Base-by-base conservation (phyloP, 2,888 invertebrate species). In the Marronus borbonicus region DNA sequence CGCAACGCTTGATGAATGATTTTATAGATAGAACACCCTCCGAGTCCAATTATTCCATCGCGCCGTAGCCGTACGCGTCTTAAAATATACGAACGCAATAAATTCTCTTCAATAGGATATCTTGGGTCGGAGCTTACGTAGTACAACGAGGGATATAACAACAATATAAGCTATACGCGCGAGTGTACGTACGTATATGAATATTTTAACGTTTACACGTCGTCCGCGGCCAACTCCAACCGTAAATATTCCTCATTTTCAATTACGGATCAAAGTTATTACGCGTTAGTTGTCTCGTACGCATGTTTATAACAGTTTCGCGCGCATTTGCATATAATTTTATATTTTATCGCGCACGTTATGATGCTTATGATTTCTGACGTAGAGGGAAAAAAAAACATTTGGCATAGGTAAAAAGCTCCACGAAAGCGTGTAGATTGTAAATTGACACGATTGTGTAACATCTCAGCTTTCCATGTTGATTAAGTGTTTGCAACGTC, bases 1-100 rank as follows among this genome's bases (percentile, higher is more conserved):
- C 74, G 79, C 81, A 58, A 17, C 17, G 8, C 62, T 78, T 83
- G 84, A 84, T 84, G 83, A 84, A 85, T 84, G 84, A 84, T 84
- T 83, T 84, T 84, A 84, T 82, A 83, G 82, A 82, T 81, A 83
- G 84, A 82, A 84, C 84, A 84, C 83, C 84, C 83, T 83, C 83
- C 80, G 83, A 84, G 83, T 81, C 83, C 82, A 83, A 83, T 83
- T 83, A 84, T 82, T 80, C 79, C 78, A 58, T 76, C 78, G 80
- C 79, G 79, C 79, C 69, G 76, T 28, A 24, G 31, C 28, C 5
- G 12, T 8, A 2, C 12, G 4, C 80, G 76, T 78, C 80, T 80
- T 80, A 76, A 79, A 80, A 78, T 79, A 58, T 17, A 79, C 78
- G 62, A 75, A 76, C 76, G 78, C 81, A 78, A 81, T 80, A 81